These are phyloP conservation scores for Potamarius usumacintae DNA, from an alignment of 2,113 vertebrate genomes.

Conservation along the genomic window DNA sequence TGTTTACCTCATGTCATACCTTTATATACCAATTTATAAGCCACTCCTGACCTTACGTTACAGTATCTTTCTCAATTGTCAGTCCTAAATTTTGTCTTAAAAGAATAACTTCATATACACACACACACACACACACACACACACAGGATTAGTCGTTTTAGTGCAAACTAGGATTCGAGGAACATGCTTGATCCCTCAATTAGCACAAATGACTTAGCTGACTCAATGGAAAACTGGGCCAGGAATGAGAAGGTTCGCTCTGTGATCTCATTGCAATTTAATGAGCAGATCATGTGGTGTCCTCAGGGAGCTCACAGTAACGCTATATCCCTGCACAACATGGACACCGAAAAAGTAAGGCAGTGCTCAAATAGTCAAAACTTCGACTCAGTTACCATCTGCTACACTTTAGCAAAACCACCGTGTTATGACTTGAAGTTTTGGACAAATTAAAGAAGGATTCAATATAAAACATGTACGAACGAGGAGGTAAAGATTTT, in stretches of 20 bases:
- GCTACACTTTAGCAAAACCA: neutral
- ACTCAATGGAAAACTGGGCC: slow-evolving; percentile 49
- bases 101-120: neutral
- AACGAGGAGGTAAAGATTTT: neutral
- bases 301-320: slow-evolving; percentile 61
- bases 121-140: too few relatives aligned
- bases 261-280: slow-evolving; percentile 62
- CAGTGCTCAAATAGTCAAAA: slow-evolving; percentile 1
- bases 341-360: slow-evolving; percentile 32
- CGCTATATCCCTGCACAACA: slow-evolving; percentile 54
- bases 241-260: slow-evolving; percentile 62
- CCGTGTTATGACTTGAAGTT: neutral
- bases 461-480: too few relatives aligned
- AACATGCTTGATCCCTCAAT: slow-evolving; percentile 13
- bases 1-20: neutral
- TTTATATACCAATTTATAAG: neutral
- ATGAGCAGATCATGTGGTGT: slow-evolving; percentile 58
- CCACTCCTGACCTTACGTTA: neutral
- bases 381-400: slow-evolving; percentile 21
- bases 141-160: neutral
- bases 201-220: slow-evolving; percentile 50
- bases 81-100: neutral
- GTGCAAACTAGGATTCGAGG: neutral
- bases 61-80: neutral
- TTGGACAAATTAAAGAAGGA: neutral